Conservation (phyloP, 1,140 invertebrate species). For the Heliconius hermathena region DNA sequence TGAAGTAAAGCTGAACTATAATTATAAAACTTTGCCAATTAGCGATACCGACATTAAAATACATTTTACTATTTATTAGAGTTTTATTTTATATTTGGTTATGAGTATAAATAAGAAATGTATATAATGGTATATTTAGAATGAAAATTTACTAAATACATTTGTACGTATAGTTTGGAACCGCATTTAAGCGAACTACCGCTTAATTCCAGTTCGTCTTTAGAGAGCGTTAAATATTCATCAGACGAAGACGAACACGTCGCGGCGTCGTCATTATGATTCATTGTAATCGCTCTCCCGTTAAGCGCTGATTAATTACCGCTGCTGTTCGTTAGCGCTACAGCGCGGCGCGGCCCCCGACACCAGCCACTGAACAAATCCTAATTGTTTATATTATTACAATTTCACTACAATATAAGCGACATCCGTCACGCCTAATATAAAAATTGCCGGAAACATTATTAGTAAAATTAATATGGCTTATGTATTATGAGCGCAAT, state of each 20-base stretch:
- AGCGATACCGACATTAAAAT: slow-evolving; percentile 4
- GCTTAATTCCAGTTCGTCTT: slow-evolving; percentile 16
- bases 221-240: slow-evolving; percentile 27
- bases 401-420: not conserved
- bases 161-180: not conserved
- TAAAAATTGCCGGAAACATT: not conserved
- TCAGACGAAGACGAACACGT: slow-evolving; percentile 22
- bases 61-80: not conserved
- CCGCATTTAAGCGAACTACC: not conserved
- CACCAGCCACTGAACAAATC: not conserved
- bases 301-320: slow-evolving; percentile 30
- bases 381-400: not conserved
- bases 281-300: slow-evolving; percentile 28
- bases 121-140: not conserved
- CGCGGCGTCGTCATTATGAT: slow-evolving; percentile 24
- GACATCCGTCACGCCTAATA: not conserved
- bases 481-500: slow-evolving; percentile 15
- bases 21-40: slow-evolving; percentile 9
- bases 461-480: not conserved
- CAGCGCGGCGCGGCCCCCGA: too few species aligned
- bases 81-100: not conserved
- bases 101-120: not conserved
- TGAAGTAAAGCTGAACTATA: not conserved
- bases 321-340: slow-evolving; percentile 16
- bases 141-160: not conserved